A percentile compares a stretch with the other conserved stretches of the same genome.
Conservation (phyloP, 2,888 invertebrate species). For the Ophraella communa region DNA sequence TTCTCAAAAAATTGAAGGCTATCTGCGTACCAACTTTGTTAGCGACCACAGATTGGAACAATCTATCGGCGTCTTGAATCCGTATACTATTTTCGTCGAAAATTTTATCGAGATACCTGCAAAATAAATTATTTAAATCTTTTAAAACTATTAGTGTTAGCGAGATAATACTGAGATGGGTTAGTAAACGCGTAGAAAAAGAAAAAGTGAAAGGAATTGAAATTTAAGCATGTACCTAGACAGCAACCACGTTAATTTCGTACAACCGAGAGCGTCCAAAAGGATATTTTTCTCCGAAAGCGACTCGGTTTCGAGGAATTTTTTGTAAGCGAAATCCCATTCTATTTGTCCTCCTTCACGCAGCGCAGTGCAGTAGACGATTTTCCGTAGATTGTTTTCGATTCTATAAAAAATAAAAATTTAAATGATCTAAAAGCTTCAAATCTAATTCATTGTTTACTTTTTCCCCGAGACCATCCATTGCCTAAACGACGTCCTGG, state of each 20-base stretch:
- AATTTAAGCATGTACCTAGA: constrained; percentile 59
- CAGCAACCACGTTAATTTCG: constrained; percentile 64
- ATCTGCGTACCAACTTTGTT: constrained; percentile 67
- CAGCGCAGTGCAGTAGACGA: constrained; percentile 72
- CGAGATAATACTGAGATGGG: constrained; percentile 17
- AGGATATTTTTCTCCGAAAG: constrained; percentile 69
- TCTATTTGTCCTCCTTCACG: constrained; percentile 68
- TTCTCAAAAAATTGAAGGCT: constrained; percentile 67
- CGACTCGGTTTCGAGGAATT: constrained; percentile 61
- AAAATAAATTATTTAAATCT: constrained; percentile 45
- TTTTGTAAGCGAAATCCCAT: constrained; percentile 71
- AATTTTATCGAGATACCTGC: constrained; percentile 51
- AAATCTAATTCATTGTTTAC: too few species aligned
- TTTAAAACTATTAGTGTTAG: constrained; percentile 36
- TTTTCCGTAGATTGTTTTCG: constrained; percentile 67
- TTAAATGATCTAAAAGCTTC: too few species aligned
- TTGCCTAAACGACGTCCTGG: constrained; percentile 60
- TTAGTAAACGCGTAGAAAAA: constrained; percentile 8
- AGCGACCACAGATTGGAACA: constrained; percentile 65
- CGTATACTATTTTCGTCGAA: constrained; percentile 61
- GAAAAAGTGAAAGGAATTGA: constrained; percentile 7
- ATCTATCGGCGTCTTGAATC: constrained; percentile 67
- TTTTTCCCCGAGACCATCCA: constrained; percentile 58
- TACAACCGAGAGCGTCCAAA: constrained; percentile 64
- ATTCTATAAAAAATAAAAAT: constrained; percentile 60